Evolutionary conservation across 2,888 invertebrate species (phyloP).

Genomic region (Lasius platythorax): DNA sequence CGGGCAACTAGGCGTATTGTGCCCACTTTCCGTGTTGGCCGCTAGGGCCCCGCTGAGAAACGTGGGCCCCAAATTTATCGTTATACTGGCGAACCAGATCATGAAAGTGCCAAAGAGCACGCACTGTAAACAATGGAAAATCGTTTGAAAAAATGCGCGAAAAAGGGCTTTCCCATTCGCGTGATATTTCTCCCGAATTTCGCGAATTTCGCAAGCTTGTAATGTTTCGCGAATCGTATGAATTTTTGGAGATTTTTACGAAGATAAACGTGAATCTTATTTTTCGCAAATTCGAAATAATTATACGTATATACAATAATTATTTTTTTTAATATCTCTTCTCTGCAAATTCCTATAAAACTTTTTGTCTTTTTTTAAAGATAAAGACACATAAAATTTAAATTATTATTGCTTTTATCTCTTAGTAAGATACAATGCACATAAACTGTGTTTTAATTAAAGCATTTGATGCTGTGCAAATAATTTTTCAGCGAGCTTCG

Average conservation of each 20-base stretch:
- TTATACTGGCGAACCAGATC: conserved; percentile 97
- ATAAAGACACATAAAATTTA: background rate
- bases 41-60: conserved; percentile 94
- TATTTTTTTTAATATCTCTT: background rate
- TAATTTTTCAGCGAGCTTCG: background rate
- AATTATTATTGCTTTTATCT: background rate
- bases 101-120: conserved; percentile 96
- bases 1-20: conserved; percentile 94
- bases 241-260: background rate
- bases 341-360: background rate
- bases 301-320: background rate
- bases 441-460: background rate
- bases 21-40: conserved; percentile 92
- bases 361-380: background rate
- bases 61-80: conserved; percentile 95
- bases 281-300: background rate
- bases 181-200: background rate
- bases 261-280: background rate
- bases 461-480: background rate
- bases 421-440: background rate
- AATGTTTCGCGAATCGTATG: background rate
- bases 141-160: background rate
- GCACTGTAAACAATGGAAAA: conserved; percentile 88
- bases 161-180: background rate
- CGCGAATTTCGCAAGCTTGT: background rate